phyloP scores from a whole-genome alignment of 1,140 invertebrate genomes.

The Drosophila navojoa region DNA sequence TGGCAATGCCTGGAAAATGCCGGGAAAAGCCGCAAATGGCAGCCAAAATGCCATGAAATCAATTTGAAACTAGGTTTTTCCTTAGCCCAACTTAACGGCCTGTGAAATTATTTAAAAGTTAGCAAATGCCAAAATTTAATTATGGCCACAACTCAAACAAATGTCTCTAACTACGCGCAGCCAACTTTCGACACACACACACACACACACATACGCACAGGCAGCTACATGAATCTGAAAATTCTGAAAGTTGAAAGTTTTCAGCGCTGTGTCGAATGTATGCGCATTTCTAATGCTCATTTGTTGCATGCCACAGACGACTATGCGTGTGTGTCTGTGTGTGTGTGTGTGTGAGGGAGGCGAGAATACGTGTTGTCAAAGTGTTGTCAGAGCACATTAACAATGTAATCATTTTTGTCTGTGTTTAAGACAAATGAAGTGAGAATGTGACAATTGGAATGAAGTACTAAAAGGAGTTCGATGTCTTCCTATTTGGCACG shows the following conservation, averaged over 20 bases:
- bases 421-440: background rate
- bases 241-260: constrained; percentile 46
- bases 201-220: constrained; percentile 1
- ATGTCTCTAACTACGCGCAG: constrained; percentile 66
- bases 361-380: constrained; percentile 9
- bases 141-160: constrained; percentile 68
- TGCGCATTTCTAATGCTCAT: constrained; percentile 70
- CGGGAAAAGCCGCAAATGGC: constrained; percentile 31
- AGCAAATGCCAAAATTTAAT: constrained; percentile 53
- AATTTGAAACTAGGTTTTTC: constrained; percentile 46
- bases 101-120: constrained; percentile 61
- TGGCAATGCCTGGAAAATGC: background rate
- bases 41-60: constrained; percentile 50
- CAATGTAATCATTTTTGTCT: background rate
- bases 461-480: no score
- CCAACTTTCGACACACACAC: constrained; percentile 22
- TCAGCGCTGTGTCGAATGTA: constrained; percentile 46
- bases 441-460: no score
- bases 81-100: constrained; percentile 30
- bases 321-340: constrained; percentile 4
- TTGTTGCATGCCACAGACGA: constrained; percentile 33
- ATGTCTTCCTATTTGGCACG: no score
- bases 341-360: background rate
- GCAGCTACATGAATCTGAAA: constrained; percentile 10
- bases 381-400: background rate